Base-by-base conservation (phyloP, 2,113 vertebrate genomes). In the Bettongia penicillata region DNA sequence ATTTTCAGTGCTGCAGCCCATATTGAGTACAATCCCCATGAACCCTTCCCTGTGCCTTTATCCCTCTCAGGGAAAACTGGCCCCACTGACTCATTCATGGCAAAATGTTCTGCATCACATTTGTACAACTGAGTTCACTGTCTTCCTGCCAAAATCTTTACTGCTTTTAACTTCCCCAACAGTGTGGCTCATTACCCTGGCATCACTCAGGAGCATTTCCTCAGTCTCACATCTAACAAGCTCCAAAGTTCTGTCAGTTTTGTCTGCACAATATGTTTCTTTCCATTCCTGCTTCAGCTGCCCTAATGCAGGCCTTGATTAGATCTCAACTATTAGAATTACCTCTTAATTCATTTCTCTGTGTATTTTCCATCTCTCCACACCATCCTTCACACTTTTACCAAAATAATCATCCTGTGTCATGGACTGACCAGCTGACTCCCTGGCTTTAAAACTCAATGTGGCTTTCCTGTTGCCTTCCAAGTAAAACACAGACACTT, bases 71-170 rank as follows among this genome's bases (percentile, higher is more conserved):
- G 92, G 31, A 92, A 94, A 91, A 51, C 25, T 95, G 51, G 37
- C 11, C 94, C 95, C 31, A 52, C 61, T 93, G 53, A 91, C 23
- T 90, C 94, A 77, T 25, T 89, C 95, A 8, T 95, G 95, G 51
- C 0, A 95, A 97, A 95, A 93, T 95, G 89, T 47, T 97, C 26
- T 9, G 19, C 19, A 43, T 16, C n/a, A 43, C 68, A 84, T 43
- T 23, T 84, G n/a, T 43, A 8, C n/a, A 84, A 23, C 7, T 84
- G 68, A 84, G 19, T 22, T 43, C 16, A 84, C 22, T 43, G n/a
- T 84, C 68, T 84, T 84, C 31, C 68, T 84, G n/a, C n/a, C 68
- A 84, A 43, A 84, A 43, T 22, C 68, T 43, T 84, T 16, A 8
- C 68, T 43, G 37, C n/a, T 84, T 84, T 84, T 43, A 84, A 84